Evolutionary conservation across 2,113 vertebrate species (phyloP), one percentile per base, ranked within the genome.

Genomic region (Oryzias celebensis): DNA sequence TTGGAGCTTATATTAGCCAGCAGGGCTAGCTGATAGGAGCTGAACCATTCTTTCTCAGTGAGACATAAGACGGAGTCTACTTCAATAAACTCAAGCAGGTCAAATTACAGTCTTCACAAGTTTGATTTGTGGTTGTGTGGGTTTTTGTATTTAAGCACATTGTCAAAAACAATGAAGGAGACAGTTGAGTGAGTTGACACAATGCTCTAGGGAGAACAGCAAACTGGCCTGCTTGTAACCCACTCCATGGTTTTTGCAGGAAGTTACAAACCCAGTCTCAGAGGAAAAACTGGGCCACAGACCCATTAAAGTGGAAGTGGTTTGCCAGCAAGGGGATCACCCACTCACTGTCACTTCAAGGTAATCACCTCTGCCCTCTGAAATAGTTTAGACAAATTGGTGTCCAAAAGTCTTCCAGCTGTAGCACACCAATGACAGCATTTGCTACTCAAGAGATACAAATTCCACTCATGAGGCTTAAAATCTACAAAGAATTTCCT

Each of bases 271-370:
- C 55, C 75, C 52, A 59, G 77, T 74, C 68, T 76, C 62, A 81
- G 65, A 58, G 72, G 52, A 83, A 71, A 71, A 77, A 57, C 73
- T n/a, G 81, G 84, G 80, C 82, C 86, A 82, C 68, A 88, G 61
- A 65, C 51, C 85, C 58, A 91, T 87, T 89, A 91, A 59, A 73
- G 81, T 80, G 88, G 87, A 92, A 85, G 91, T 89, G 89, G 90
- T 91, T 62, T 65, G 71, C 69, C 75, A 73, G 84, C 53, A 65
- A 78, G 77, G 69, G 70, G 62, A 80, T 75, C 88, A 77, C 89
- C 90, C 83, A 91, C 90, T 87, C 78, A 63, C 45, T 71, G 82
- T 78, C 81, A 77, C 85, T 80, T 84, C 83, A 90, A 89, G 82
- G 85, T 82, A 87, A 88, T 80, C 77, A 76, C 71, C 56, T 71